phyloP scores from a whole-genome alignment of 2,113 vertebrate species.

The Helogale parvula region DNA sequence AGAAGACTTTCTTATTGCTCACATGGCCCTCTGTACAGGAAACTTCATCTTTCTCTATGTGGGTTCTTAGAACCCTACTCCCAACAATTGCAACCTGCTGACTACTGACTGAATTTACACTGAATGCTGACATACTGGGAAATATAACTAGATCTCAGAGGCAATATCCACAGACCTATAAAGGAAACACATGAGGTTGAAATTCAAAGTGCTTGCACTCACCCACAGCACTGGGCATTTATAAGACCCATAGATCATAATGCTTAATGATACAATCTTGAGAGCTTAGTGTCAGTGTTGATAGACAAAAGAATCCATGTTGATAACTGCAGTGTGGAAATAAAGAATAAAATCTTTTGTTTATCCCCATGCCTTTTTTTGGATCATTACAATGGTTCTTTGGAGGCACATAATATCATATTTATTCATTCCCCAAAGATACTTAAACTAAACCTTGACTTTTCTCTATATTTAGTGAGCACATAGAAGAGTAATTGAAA shows the following conservation, averaged over 20 bases:
- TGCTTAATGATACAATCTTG: background rate
- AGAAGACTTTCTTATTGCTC: slow-evolving; percentile 40
- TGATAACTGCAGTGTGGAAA: background rate
- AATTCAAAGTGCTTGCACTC: slow-evolving; percentile 53
- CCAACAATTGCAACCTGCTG: slow-evolving; percentile 23
- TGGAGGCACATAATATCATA: background rate
- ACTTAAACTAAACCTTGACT: slow-evolving; percentile 1
- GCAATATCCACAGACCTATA: slow-evolving; percentile 51
- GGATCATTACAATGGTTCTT: background rate
- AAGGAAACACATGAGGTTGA: slow-evolving; percentile 59
- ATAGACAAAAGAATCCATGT: background rate
- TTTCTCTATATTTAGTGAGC: background rate
- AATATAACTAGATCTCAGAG: slow-evolving; percentile 61
- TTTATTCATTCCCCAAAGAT: background rate
- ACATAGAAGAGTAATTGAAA: background rate
- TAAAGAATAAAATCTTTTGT: background rate
- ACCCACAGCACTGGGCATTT: background rate
- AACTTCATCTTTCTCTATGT: slow-evolving; percentile 42
- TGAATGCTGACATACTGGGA: slow-evolving; percentile 49
- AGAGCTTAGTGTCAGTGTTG: slow-evolving; percentile 25
- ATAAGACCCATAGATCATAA: slow-evolving; percentile 21
- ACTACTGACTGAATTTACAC: slow-evolving; percentile 52
- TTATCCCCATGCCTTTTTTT: background rate
- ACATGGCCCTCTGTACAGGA: slow-evolving; percentile 29
- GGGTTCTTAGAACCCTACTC: slow-evolving; percentile 21